Conservation (phyloP, 2,888 invertebrate species). For the Nomada ferruginata region DNA sequence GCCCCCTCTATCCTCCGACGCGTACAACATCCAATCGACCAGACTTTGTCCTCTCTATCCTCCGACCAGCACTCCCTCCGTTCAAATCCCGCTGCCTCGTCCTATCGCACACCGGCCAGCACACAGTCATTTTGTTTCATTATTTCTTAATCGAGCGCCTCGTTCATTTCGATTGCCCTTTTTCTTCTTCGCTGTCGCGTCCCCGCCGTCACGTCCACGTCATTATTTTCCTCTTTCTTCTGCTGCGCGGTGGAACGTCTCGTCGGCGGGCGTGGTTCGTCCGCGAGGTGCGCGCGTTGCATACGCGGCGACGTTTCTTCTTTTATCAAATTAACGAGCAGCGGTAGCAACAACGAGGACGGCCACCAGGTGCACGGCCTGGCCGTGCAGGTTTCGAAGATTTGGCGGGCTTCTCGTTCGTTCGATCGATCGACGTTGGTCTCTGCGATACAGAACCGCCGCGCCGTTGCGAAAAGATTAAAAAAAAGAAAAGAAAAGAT, state of each 20-base stretch:
- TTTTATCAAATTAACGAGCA: constrained; percentile 6
- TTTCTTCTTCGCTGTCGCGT: background rate
- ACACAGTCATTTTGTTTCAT: constrained; percentile 58
- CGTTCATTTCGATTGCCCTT: constrained; percentile 48
- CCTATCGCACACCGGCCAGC: background rate
- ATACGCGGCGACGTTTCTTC: background rate
- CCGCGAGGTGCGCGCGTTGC: background rate
- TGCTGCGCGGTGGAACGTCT: background rate
- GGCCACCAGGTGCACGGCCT: constrained; percentile 1
- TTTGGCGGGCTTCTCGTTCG: constrained; percentile 14
- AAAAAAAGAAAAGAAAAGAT: background rate
- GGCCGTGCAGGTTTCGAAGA: background rate
- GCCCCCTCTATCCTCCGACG: constrained; percentile 32
- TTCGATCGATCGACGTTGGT: background rate
- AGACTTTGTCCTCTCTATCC: constrained; percentile 42
- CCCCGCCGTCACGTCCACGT: background rate
- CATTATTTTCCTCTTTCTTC: constrained; percentile 7
- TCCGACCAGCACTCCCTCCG: background rate
- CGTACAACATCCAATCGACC: constrained; percentile 48
- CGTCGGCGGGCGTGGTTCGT: constrained; percentile 39
- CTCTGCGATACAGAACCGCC: background rate
- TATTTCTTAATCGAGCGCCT: constrained; percentile 59
- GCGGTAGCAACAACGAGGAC: background rate
- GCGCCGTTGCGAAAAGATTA: background rate
- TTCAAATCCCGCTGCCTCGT: background rate